Evolutionary conservation across 2,113 vertebrate species (phyloP).

Genomic region (Archocentrus centrarchus): DNA sequence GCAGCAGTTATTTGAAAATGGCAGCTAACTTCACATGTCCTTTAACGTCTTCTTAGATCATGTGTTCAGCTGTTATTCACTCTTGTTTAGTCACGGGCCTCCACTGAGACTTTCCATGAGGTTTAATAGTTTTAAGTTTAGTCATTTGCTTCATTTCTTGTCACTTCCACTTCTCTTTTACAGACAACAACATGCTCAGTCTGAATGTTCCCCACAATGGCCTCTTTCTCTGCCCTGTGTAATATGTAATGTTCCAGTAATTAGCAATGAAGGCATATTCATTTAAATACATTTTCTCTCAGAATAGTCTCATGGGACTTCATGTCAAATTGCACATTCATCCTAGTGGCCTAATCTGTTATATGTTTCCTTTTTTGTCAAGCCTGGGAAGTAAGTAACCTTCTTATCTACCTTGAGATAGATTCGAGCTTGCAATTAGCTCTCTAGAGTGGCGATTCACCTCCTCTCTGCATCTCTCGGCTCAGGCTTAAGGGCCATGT

Average conservation of each 20-base stretch:
- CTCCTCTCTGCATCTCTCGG: slow-evolving; percentile 33
- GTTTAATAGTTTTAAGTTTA: not conserved
- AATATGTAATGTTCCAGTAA: not conserved
- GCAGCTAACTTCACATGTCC: slow-evolving; percentile 7
- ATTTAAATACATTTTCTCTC: not conserved
- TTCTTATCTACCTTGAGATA: slow-evolving; percentile 56
- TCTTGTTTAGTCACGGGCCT: not conserved
- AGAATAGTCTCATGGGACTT: slow-evolving; percentile 13
- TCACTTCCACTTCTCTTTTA: not conserved
- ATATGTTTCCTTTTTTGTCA: slow-evolving; percentile 43
- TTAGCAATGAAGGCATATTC: not conserved
- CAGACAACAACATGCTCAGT: not conserved
- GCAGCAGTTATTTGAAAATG: slow-evolving; percentile 38
- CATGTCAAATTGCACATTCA: slow-evolving; percentile 52
- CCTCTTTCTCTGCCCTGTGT: not conserved
- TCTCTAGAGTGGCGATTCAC: slow-evolving; percentile 67
- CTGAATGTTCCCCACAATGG: not conserved
- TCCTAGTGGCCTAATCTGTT: slow-evolving; percentile 30
- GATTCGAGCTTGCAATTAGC: slow-evolving; percentile 74
- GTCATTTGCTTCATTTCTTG: not conserved
- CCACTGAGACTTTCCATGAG: not conserved
- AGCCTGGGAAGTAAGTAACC: slow-evolving; percentile 44
- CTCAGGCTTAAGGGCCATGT: slow-evolving; percentile 74
- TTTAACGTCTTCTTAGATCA: not conserved
- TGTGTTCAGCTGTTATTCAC: not conserved